Evolutionary conservation across 1,140 invertebrate genomes (phyloP).

Genomic region (Cherax destructor): DNA sequence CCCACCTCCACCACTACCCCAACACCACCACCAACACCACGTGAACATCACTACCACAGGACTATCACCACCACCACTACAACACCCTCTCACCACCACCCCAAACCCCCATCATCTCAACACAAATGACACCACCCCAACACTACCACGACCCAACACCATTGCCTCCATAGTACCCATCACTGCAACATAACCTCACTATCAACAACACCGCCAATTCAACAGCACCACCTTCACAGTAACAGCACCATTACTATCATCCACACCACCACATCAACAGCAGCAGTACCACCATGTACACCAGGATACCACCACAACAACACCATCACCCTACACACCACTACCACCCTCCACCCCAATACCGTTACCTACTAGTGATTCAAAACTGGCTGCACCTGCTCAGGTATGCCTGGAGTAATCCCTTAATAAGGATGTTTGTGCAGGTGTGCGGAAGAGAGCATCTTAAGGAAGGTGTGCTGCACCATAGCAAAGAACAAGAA

Average conservation of each 20-base stretch:
- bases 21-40: background rate
- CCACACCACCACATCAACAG: background rate
- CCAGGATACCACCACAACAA: background rate
- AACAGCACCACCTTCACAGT: too few species aligned
- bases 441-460: background rate
- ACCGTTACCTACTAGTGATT: background rate
- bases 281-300: background rate
- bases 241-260: too few species aligned
- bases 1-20: background rate
- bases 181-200: too few species aligned
- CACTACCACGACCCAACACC: too few species aligned
- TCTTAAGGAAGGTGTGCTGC: background rate
- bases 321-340: background rate
- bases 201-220: too few species aligned
- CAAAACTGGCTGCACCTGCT: background rate
- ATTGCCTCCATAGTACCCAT: too few species aligned
- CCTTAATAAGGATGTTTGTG: background rate
- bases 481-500: background rate
- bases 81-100: background rate
- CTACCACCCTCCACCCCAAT: background rate
- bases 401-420: background rate
- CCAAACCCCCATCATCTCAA: background rate
- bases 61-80: too few species aligned
- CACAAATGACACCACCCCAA: background rate
- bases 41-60: too few species aligned